Percentiles rank a stretch among this genome's conserved stretches.
These are phyloP conservation scores for Hemiprocne comata DNA, from an alignment of 2,113 vertebrate genomes.

Conservation along the genomic window DNA sequence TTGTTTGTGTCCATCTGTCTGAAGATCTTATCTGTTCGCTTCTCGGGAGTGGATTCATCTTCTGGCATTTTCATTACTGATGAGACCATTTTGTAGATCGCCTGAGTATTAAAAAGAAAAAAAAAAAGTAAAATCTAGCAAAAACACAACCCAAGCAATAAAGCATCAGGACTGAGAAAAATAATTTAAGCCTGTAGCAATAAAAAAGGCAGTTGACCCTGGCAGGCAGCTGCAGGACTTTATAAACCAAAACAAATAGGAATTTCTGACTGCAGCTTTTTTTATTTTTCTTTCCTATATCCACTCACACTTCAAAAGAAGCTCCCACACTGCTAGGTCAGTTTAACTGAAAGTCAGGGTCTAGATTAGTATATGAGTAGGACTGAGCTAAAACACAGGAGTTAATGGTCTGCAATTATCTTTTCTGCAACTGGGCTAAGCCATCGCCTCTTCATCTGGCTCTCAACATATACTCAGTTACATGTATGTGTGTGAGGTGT, in stretches of 20 bases:
- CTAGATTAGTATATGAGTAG: not conserved
- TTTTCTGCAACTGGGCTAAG: not conserved
- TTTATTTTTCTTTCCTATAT: not conserved
- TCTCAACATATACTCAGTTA: not conserved
- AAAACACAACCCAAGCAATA: not conserved
- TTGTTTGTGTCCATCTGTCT: constrained; percentile 90
- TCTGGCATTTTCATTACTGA: constrained; percentile 88
- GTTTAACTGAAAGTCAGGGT: not conserved
- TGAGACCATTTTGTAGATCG: constrained; percentile 87
- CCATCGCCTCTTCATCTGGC: not conserved
- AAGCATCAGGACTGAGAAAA: not conserved
- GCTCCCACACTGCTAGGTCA: accelerated
- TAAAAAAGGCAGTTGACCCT: not conserved
- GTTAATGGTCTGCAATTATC: not conserved
- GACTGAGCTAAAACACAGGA: not conserved
- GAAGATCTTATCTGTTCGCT: constrained; percentile 89
- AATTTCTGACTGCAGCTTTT: constrained; percentile 1
- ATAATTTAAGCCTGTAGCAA: not conserved
- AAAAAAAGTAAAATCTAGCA: not conserved
- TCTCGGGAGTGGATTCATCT: constrained; percentile 87
- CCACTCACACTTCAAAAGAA: not conserved
- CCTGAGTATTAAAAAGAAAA: constrained; percentile 48
- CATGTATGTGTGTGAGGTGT: accelerated
- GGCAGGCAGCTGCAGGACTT: not conserved
- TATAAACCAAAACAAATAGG: constrained; percentile 1